phyloP scores from a whole-genome alignment of 2,888 invertebrate genomes.

The Rhingia campestris region DNA sequence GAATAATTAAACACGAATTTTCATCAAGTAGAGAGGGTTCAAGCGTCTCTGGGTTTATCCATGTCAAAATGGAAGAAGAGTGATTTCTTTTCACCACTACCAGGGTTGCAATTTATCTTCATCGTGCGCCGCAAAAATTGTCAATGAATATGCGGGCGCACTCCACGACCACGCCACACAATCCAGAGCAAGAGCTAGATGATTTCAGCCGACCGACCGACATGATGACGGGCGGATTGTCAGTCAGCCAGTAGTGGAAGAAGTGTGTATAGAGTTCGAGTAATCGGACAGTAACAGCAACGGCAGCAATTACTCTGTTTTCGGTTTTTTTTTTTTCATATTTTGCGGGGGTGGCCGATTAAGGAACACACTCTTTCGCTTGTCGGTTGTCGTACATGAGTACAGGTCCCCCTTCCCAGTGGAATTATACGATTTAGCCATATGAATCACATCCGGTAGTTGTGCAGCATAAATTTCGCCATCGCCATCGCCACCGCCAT shows the following conservation, averaged over 20 bases:
- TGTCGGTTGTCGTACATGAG: conserved; percentile 22
- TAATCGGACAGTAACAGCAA: conserved; percentile 59
- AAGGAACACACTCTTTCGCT: conserved; percentile 60
- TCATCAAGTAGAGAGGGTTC: conserved; percentile 16
- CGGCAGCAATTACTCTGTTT: conserved; percentile 51
- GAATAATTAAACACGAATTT: conserved; percentile 69
- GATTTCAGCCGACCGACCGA: conserved; percentile 37
- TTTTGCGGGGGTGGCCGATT: conserved; percentile 72
- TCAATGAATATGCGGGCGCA: conserved; percentile 68
- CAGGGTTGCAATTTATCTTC: conserved; percentile 67
- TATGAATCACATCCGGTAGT: conserved; percentile 73
- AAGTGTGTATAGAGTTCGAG: neutral
- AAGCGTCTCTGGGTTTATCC: conserved; percentile 21
- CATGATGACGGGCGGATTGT: conserved; percentile 47
- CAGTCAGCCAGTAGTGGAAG: conserved; percentile 58
- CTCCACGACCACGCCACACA: neutral
- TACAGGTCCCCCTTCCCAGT: conserved; percentile 29
- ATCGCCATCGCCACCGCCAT: conserved; percentile 40
- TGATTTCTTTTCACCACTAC: conserved; percentile 63
- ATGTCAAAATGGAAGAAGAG: conserved; percentile 56
- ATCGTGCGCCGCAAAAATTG: conserved; percentile 56
- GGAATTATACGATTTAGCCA: conserved; percentile 72
- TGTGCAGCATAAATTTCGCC: conserved; percentile 73
- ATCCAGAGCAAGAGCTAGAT: conserved; percentile 6
- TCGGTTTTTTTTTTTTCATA: conserved; percentile 23